phyloP scores from a whole-genome alignment of 2,888 invertebrate genomes.

The Chaitophorus viminalis region DNA sequence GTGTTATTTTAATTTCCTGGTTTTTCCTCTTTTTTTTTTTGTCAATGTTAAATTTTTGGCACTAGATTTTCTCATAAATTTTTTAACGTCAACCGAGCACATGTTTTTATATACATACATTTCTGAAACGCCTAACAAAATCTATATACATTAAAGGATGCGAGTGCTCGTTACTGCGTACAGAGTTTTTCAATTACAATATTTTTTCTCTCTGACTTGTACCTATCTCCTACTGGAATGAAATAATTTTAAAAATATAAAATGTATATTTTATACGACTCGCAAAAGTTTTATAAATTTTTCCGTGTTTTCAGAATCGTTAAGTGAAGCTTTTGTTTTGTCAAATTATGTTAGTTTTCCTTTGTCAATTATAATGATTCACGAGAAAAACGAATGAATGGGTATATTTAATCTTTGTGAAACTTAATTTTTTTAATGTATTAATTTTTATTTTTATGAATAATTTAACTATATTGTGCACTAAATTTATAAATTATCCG shows the following conservation, averaged over 20 bases:
- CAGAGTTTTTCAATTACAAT: neutral
- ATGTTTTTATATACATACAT: neutral
- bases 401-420: too few species aligned
- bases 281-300: neutral
- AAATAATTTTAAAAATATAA: neutral
- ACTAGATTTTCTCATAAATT: constrained; percentile 35
- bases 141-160: neutral
- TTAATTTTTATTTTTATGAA: too few species aligned
- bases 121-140: neutral
- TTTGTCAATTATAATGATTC: neutral
- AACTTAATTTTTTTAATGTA: too few species aligned
- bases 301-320: neutral
- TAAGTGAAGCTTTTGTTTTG: neutral
- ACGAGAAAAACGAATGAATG: neutral
- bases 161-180: neutral
- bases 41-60: constrained; percentile 34
- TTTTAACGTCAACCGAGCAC: neutral
- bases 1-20: constrained; percentile 1
- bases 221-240: neutral
- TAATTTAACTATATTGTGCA: too few species aligned
- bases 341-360: neutral
- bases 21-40: neutral
- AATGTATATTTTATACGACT: neutral
- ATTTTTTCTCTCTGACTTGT: neutral
- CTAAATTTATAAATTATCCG: neutral